Evolutionary conservation across 2,888 invertebrate species (phyloP).

Genomic region (Spicauda simplicius): DNA sequence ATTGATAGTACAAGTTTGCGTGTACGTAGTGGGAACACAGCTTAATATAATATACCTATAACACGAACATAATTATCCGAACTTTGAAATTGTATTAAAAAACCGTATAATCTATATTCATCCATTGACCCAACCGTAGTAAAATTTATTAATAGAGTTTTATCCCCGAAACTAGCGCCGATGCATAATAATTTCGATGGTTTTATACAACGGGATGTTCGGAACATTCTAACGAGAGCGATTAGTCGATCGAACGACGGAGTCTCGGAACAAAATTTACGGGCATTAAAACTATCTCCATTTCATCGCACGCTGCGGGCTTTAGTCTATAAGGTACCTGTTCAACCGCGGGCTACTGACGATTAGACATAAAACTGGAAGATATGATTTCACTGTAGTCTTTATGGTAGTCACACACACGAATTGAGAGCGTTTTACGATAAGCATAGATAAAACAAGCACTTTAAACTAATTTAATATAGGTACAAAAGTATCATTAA

Average conservation of each 20-base stretch:
- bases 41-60: too few species aligned
- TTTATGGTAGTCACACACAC: too few species aligned
- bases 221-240: slow-evolving; percentile 66
- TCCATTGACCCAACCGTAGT: not conserved
- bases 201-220: slow-evolving; percentile 63
- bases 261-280: slow-evolving; percentile 77
- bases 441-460: too few species aligned
- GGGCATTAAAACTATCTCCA: slow-evolving; percentile 82
- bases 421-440: too few species aligned
- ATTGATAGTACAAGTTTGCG: too few species aligned
- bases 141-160: slow-evolving; percentile 33
- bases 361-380: not conserved
- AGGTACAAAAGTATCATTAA: too few species aligned
- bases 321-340: slow-evolving; percentile 50
- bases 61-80: too few species aligned
- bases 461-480: too few species aligned
- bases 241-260: slow-evolving; percentile 71
- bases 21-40: too few species aligned
- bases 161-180: slow-evolving; percentile 21
- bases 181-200: slow-evolving; percentile 40
- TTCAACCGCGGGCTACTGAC: not conserved
- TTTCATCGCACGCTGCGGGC: slow-evolving; percentile 71
- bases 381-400: not conserved
- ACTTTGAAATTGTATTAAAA: too few species aligned
- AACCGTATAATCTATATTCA: too few species aligned